These are phyloP conservation scores for Aurelia coerulea DNA, from an alignment of 30 jellyfish, hydroid and myxozoan species.

Conservation along the genomic window DNA sequence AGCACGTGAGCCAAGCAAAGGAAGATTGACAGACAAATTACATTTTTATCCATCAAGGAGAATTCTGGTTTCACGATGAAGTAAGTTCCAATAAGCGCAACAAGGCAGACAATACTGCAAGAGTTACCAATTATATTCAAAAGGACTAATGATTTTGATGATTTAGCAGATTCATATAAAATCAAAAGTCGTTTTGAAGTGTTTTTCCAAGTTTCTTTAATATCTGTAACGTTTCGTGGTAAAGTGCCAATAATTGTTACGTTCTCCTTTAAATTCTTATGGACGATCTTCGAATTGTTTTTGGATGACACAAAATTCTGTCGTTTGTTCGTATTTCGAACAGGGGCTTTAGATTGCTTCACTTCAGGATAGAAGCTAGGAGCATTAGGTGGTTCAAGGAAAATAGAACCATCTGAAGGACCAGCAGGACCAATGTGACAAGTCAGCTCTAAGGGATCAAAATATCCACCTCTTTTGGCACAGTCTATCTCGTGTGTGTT, in stretches of 20 bases:
- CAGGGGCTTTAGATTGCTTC: neutral
- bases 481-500: conserved; percentile 9
- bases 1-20: conserved; percentile 22
- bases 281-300: too few relatives aligned
- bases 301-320: too few relatives aligned
- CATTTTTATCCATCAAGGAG: conserved; percentile 26
- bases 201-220: too few relatives aligned
- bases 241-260: too few relatives aligned
- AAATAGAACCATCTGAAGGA: too few relatives aligned
- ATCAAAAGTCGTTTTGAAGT: neutral
- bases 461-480: neutral
- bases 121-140: conserved; percentile 21
- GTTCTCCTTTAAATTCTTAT: too few relatives aligned
- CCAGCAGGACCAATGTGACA: too few relatives aligned
- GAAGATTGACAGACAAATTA: conserved; percentile 14
- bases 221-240: too few relatives aligned
- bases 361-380: too few relatives aligned
- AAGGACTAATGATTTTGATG: neutral
- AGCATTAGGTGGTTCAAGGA: too few relatives aligned
- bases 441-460: neutral
- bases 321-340: too few relatives aligned
- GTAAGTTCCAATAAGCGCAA: neutral
- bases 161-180: neutral
- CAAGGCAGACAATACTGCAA: conserved; percentile 25
- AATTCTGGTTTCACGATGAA: neutral